phyloP scores from a whole-genome alignment of 2,888 invertebrate genomes.

The Alentia gelatinosa region DNA sequence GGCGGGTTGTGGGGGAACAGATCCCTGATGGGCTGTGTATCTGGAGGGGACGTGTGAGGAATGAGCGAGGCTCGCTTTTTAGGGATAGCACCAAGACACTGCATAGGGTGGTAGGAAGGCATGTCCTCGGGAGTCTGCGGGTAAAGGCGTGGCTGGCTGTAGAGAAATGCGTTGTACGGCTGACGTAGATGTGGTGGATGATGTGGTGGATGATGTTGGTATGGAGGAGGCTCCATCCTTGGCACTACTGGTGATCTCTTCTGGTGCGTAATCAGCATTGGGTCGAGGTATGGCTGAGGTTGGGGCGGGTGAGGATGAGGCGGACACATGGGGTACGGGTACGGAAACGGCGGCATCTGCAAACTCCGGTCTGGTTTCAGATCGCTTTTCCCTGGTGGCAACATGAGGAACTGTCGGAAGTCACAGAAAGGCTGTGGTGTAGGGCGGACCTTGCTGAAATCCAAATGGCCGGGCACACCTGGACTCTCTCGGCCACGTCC shows the following conservation, averaged over 20 bases:
- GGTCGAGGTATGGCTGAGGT: conserved; percentile 15
- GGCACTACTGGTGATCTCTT: conserved; percentile 50
- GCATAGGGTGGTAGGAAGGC: conserved; percentile 52
- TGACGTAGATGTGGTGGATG: background rate
- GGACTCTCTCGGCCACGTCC: conserved; percentile 44
- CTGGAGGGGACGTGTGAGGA: conserved; percentile 48
- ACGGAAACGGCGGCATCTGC: conserved; percentile 16
- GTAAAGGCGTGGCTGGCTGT: conserved; percentile 44
- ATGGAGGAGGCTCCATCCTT: background rate
- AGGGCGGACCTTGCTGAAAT: background rate
- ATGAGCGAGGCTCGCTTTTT: conserved; percentile 47
- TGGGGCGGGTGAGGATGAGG: background rate
- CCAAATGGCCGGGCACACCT: background rate
- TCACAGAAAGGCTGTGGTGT: conserved; percentile 26
- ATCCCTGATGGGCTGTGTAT: conserved; percentile 1
- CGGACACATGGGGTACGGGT: conserved; percentile 22
- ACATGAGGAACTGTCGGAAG: background rate
- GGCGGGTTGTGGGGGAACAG: conserved; percentile 20
- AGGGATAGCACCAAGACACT: conserved; percentile 59
- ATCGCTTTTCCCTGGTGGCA: background rate
- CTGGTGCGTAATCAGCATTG: background rate
- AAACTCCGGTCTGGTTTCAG: conserved; percentile 5
- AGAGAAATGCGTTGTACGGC: conserved; percentile 38
- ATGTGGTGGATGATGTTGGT: background rate
- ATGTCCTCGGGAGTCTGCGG: conserved; percentile 38